These are phyloP conservation scores for Lates japonicus DNA, from an alignment of 2,797 vertebrate species.

Conservation along the genomic window DNA sequence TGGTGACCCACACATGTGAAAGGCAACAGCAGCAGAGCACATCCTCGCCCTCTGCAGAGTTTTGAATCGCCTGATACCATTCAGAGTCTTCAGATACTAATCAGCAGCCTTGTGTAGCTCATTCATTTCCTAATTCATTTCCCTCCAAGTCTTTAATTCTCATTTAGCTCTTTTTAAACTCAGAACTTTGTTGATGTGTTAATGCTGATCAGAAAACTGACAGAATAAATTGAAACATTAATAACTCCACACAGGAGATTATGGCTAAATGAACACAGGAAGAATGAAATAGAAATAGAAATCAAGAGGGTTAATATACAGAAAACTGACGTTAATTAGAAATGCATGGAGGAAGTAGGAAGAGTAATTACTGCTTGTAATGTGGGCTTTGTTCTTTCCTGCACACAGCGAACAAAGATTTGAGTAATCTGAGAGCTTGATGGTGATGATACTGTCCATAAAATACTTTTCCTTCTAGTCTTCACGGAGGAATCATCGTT, in stretches of 20 bases:
- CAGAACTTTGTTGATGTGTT: constrained; percentile 29
- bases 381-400: constrained; percentile 1
- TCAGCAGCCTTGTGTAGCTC: constrained; percentile 41
- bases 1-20: constrained; percentile 35
- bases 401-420: neutral
- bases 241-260: neutral
- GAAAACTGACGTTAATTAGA: constrained; percentile 3
- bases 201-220: neutral
- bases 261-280: constrained; percentile 11
- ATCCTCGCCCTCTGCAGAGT: constrained; percentile 26
- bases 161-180: neutral
- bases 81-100: constrained; percentile 45
- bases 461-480: neutral
- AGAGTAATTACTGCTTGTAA: neutral
- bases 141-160: constrained; percentile 26
- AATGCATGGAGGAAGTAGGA: constrained; percentile 6
- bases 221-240: constrained; percentile 22
- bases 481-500: constrained; percentile 11
- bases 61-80: constrained; percentile 42
- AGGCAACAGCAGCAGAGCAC: constrained; percentile 21
- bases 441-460: neutral
- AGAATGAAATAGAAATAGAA: constrained; percentile 16
- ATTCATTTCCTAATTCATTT: constrained; percentile 45
- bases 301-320: constrained; percentile 17
- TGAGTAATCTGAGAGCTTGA: neutral